A percentile compares a stretch with the other conserved stretches of the same genome.
These are phyloP conservation scores for Cardiocondyla obscurior DNA, from an alignment of 1,140 invertebrate genomes.

Conservation along the genomic window DNA sequence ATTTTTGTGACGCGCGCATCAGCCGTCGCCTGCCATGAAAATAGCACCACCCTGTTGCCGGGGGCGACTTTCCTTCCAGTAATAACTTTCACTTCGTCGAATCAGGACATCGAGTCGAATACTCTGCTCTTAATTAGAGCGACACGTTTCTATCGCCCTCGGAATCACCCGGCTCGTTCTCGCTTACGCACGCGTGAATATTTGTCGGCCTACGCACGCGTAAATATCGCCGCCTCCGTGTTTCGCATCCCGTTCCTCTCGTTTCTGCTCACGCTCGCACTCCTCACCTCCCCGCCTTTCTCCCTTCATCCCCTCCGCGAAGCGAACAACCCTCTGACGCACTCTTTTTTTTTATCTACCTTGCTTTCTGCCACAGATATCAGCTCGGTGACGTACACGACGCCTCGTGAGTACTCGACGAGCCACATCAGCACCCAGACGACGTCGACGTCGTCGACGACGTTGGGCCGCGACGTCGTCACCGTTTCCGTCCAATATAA, in stretches of 20 bases:
- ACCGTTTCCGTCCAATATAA: slow-evolving; percentile 79
- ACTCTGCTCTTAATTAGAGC: not conserved
- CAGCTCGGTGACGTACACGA: slow-evolving; percentile 80
- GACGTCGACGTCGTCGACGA: slow-evolving; percentile 70
- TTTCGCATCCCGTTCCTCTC: slow-evolving; percentile 36
- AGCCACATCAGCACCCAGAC: slow-evolving; percentile 79
- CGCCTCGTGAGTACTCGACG: slow-evolving; percentile 77
- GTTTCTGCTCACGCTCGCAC: not conserved
- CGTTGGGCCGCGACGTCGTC: slow-evolving; percentile 75
- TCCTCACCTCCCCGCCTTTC: too few species aligned
- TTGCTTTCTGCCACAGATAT: slow-evolving; percentile 73
- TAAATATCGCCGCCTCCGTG: slow-evolving; percentile 67
- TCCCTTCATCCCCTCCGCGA: not conserved
- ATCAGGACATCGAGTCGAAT: not conserved
- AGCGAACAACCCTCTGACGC: slow-evolving; percentile 33
- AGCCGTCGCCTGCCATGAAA: slow-evolving; percentile 53
- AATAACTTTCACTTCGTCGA: not conserved
- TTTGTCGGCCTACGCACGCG: slow-evolving; percentile 72
- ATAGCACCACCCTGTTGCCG: slow-evolving; percentile 40
- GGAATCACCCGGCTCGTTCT: slow-evolving; percentile 39
- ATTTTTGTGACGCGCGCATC: slow-evolving; percentile 53
- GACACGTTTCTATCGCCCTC: slow-evolving; percentile 34
- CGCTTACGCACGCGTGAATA: slow-evolving; percentile 73
- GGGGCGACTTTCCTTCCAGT: slow-evolving; percentile 54
- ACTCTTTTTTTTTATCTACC: slow-evolving; percentile 6